Base-by-base conservation (phyloP, 1,140 invertebrate species). In the Nixonia krombeini region DNA sequence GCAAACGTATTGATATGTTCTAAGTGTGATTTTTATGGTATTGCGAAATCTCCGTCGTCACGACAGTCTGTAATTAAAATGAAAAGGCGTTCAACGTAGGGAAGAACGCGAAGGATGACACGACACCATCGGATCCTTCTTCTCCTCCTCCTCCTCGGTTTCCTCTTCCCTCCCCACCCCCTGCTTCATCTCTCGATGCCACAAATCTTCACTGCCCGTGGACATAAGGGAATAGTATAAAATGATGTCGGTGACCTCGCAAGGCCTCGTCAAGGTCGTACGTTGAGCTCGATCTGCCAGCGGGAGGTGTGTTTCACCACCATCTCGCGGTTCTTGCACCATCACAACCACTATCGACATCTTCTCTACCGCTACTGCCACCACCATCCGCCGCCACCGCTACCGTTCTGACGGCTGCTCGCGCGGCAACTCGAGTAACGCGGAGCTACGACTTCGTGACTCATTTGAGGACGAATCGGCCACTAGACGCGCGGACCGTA, bases 231-330 rank as follows among this genome's bases (percentile, higher is more conserved):
- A 58, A 72, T 71, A 74, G 65, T 64, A 75, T 57, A 71, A 73
- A 76, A 78, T 77, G 80, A 80, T 79, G 83, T 84, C 82, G 78
- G 78, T 72, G 81, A 85, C 80, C 83, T 79, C 73, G 75, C 82
- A 82, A 83, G 82, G 82, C 72, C 82, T 73, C 76, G 50, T 77
- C 81, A 85, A 85, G 83, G 83, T 76, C 82, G 82, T 82, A 77
- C 81, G 74, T 82, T 83, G 79, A 84, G 82, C 78, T 72, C 72
- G 61, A 72, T 52, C 35, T 68, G 52, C 71, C 69, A 77, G 75
- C 70, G 73, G 75, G 73, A 80, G 78, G 73, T 78, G 72, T 62
- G 61, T 76, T 78, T 76, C 72, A 74, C 64, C 73, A 76, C 70
- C 66, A 61, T 57, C 42, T 63, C 63, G 69, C 55, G 58, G 69